Conservation (phyloP, 2,113 vertebrate species). For the Ascaphus truei region DNA sequence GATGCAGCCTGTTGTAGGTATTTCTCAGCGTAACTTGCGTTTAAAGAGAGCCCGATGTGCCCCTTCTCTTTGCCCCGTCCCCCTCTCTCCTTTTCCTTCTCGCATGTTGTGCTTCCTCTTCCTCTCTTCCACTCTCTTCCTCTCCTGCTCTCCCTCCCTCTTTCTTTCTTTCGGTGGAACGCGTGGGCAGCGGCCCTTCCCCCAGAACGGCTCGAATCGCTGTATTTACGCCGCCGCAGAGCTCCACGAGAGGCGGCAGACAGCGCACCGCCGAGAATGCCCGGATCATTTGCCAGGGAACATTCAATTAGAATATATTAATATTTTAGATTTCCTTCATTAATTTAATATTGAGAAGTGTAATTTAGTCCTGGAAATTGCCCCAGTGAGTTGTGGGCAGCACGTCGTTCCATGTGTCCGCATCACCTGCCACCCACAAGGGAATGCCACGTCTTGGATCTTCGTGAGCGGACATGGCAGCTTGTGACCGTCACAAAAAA, state of each 20-base stretch:
- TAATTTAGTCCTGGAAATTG: constrained; percentile 58
- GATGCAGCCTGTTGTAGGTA: too few relatives aligned
- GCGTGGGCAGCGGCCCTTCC: constrained; percentile 65
- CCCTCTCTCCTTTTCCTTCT: too few relatives aligned
- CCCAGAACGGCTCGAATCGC: constrained; percentile 68
- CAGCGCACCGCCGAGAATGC: constrained; percentile 69
- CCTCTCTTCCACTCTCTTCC: too few relatives aligned
- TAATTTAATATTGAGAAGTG: constrained; percentile 79
- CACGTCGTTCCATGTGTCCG: constrained; percentile 42
- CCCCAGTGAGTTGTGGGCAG: constrained; percentile 45
- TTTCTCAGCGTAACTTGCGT: too few relatives aligned
- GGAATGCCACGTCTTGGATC: too few relatives aligned
- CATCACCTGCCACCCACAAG: constrained; percentile 50
- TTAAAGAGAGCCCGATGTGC: too few relatives aligned
- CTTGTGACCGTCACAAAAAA: too few relatives aligned
- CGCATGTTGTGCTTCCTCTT: too few relatives aligned
- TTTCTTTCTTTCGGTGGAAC: constrained; percentile 56
- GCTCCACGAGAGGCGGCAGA: constrained; percentile 63
- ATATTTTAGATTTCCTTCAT: constrained; percentile 80
- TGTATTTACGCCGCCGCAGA: constrained; percentile 70
- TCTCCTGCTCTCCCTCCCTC: too few relatives aligned
- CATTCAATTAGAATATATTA: constrained; percentile 81
- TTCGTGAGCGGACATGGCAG: constrained; percentile 40
- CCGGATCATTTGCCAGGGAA: constrained; percentile 82
- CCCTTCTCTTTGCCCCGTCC: too few relatives aligned